Percentiles rank a stretch among this genome's conserved stretches.
These are phyloP conservation scores for Zygogramma bicolorata DNA, from an alignment of 2,888 invertebrate genomes.

Conservation along the genomic window DNA sequence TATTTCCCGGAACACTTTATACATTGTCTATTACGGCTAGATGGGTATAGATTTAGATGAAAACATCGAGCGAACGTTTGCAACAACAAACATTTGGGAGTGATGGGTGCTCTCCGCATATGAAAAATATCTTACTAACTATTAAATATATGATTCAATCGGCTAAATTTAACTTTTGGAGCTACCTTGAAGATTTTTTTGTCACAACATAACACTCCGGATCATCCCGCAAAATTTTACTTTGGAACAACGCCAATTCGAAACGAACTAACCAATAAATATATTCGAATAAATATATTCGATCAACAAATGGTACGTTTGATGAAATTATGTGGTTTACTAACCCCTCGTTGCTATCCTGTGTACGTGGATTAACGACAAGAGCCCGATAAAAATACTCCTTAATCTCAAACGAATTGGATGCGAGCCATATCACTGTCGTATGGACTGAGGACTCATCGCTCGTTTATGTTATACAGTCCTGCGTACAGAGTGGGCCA, in stretches of 20 bases:
- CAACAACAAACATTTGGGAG: conserved; percentile 49
- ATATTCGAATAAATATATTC: conserved; percentile 6
- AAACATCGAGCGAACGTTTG: conserved; percentile 51
- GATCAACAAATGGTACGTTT: background rate
- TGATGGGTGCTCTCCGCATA: conserved; percentile 53
- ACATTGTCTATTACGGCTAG: conserved; percentile 53
- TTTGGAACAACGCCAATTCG: conserved; percentile 57
- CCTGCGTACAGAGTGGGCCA: too few species aligned
- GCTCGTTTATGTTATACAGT: background rate
- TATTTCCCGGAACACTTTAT: conserved; percentile 65
- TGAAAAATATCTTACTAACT: conserved; percentile 59
- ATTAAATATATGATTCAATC: conserved; percentile 63
- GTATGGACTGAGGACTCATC: background rate
- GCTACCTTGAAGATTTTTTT: conserved; percentile 64
- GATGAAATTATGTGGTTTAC: conserved; percentile 2
- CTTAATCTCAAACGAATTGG: conserved; percentile 1
- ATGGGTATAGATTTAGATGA: conserved; percentile 41
- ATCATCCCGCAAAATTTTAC: conserved; percentile 57
- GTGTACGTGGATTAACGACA: background rate
- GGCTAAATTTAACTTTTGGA: conserved; percentile 61
- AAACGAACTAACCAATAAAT: conserved; percentile 46
- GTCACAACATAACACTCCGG: conserved; percentile 59
- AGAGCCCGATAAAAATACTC: background rate
- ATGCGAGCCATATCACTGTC: background rate
- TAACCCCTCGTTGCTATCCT: conserved; percentile 6